Conservation (phyloP, 2,797 vertebrate species). For the Etheostoma nigrum region DNA sequence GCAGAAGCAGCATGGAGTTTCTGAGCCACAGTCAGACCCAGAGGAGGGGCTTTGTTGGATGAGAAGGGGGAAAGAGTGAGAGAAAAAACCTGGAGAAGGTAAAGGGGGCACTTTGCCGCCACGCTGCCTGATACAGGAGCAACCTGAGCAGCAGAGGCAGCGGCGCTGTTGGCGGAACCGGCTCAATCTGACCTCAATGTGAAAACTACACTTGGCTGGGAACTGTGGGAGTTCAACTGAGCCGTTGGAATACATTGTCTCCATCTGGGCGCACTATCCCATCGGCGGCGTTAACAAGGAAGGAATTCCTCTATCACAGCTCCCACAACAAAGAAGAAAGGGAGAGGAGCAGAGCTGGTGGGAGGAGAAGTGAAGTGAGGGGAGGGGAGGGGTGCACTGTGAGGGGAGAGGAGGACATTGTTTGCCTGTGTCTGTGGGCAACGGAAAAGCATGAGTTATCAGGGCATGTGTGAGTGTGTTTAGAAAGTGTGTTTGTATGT, state of each 20-base stretch:
- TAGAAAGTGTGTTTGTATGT: slow-evolving; percentile 81
- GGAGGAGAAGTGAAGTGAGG: slow-evolving; percentile 84
- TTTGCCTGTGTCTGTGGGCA: slow-evolving; percentile 88
- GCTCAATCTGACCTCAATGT: slow-evolving; percentile 68
- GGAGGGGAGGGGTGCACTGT: slow-evolving; percentile 74
- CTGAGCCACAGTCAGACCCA: slow-evolving; percentile 79
- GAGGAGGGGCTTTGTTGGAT: slow-evolving; percentile 79
- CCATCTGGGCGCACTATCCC: slow-evolving; percentile 74
- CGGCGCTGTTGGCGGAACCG: slow-evolving; percentile 46
- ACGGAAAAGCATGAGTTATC: slow-evolving; percentile 88
- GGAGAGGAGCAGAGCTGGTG: slow-evolving; percentile 83
- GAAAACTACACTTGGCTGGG: slow-evolving; percentile 71
- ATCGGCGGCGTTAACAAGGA: slow-evolving; percentile 80
- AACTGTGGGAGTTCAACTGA: slow-evolving; percentile 76
- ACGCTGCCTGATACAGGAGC: slow-evolving; percentile 75
- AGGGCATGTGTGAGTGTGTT: slow-evolving; percentile 81
- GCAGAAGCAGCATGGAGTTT: slow-evolving; percentile 84
- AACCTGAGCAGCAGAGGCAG: slow-evolving; percentile 68
- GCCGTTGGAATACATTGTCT: slow-evolving; percentile 82
- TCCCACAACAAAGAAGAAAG: slow-evolving; percentile 84
- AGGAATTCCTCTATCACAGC: slow-evolving; percentile 86
- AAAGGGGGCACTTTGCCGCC: slow-evolving; percentile 80
- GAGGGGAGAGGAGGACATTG: slow-evolving; percentile 86
- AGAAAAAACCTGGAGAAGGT: slow-evolving; percentile 70
- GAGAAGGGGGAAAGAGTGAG: slow-evolving; percentile 64